phyloP scores from a whole-genome alignment of 2,797 vertebrate genomes.

The Lophotriccus pileatus region DNA sequence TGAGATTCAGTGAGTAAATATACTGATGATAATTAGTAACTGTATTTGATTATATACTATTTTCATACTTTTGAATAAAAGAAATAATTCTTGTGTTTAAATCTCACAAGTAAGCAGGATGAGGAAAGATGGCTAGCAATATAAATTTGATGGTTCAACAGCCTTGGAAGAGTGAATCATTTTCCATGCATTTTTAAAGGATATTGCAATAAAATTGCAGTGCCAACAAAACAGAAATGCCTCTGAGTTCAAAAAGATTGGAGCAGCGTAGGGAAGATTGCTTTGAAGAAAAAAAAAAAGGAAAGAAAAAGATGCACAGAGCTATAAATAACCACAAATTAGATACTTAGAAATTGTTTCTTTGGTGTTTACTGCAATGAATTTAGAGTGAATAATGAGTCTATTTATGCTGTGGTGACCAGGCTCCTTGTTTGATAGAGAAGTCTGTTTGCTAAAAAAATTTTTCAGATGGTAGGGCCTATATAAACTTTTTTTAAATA shows the following conservation, averaged over 20 bases:
- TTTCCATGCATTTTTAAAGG: constrained; percentile 23
- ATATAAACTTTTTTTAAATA: neutral
- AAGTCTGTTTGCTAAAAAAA: neutral
- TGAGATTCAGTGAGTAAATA: neutral
- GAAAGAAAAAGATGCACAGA: neutral
- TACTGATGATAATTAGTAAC: neutral
- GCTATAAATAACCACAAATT: neutral
- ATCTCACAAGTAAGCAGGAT: neutral
- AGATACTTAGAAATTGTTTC: neutral
- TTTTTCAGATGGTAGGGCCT: neutral
- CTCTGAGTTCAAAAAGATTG: neutral
- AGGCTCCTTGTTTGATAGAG: neutral
- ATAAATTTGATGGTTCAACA: neutral
- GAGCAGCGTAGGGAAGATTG: neutral
- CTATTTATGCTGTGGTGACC: neutral
- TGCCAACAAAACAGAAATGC: neutral
- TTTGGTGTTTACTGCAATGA: constrained; percentile 3
- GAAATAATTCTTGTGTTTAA: neutral
- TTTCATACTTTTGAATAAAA: neutral
- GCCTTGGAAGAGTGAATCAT: neutral
- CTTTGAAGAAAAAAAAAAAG: neutral
- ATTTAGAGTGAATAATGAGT: neutral
- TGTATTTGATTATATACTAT: neutral
- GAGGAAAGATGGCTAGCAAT: neutral
- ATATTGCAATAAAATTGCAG: neutral